Evolutionary conservation across 2,888 invertebrate species (phyloP).

Genomic region (Plagodis pulveraria): DNA sequence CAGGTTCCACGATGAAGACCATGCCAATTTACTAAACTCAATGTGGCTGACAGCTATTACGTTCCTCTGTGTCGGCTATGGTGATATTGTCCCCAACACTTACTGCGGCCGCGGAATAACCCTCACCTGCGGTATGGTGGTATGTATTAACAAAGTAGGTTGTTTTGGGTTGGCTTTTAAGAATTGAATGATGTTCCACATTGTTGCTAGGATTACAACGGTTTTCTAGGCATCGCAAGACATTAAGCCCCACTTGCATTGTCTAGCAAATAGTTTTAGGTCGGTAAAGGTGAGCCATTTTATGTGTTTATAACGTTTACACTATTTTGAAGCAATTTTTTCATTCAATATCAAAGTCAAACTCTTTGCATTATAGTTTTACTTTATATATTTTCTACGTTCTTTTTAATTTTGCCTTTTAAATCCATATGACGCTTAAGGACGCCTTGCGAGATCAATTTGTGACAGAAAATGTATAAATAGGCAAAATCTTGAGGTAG

Average conservation of each 20-base stretch:
- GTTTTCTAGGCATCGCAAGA: conserved; percentile 67
- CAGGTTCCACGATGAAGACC: conserved; percentile 99
- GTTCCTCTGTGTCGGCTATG: conserved; percentile 99
- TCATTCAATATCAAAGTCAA: conserved; percentile 78
- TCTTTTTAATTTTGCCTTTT: conserved; percentile 54
- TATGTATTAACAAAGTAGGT: conserved; percentile 87
- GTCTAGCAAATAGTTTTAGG: conserved; percentile 61
- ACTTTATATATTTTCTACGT: conserved; percentile 42
- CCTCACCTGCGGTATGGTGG: conserved; percentile 99
- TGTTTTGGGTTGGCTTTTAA: conserved; percentile 62
- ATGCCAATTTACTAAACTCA: conserved; percentile 99
- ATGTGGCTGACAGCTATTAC: conserved; percentile 99
- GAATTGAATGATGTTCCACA: conserved; percentile 43
- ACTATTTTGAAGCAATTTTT: conserved; percentile 64
- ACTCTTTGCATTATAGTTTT: conserved; percentile 67
- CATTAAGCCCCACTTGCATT: conserved; percentile 58
- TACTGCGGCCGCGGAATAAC: conserved; percentile 99
- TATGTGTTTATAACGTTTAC: conserved; percentile 68
- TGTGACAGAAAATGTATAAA: conserved; percentile 46
- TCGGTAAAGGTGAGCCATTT: conserved; percentile 84
- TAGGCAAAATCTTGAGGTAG: conserved; percentile 43
- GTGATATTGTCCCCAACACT: conserved; percentile 99
- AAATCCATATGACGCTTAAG: conserved; percentile 45
- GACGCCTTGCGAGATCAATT: conserved; percentile 49
- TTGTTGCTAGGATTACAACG: conserved; percentile 42